These are phyloP conservation scores for Silurus glanis DNA, from an alignment of 2,113 vertebrate species.

Conservation along the genomic window DNA sequence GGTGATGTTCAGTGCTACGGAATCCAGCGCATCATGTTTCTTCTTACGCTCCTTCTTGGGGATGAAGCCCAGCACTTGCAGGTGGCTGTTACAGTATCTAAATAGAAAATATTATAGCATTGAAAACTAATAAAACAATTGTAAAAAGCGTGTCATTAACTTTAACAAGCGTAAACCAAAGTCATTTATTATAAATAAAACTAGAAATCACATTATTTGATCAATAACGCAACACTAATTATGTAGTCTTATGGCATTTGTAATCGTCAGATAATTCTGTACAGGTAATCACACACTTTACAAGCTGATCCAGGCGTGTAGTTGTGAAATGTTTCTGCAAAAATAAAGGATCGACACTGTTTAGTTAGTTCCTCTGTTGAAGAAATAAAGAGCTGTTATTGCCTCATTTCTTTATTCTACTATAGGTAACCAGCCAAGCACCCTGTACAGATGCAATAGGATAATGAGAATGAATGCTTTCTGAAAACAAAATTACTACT, in stretches of 20 bases:
- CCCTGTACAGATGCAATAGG: neutral
- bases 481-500: neutral
- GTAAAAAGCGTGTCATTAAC: neutral
- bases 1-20: conserved; percentile 92
- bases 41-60: conserved; percentile 99
- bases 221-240: neutral
- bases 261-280: neutral
- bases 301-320: neutral
- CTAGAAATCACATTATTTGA: neutral
- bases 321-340: neutral
- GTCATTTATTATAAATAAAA: neutral
- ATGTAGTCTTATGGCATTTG: neutral
- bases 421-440: neutral
- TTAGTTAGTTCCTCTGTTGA: neutral
- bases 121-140: neutral
- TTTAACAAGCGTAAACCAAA: neutral
- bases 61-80: conserved; percentile 99
- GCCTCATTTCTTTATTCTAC: neutral
- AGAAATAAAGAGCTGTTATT: neutral
- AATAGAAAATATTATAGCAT: neutral
- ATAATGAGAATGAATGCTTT: neutral
- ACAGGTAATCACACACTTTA: neutral
- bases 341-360: neutral
- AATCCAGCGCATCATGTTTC: conserved; percentile 93
- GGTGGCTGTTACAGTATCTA: conserved; percentile 99